Evolutionary conservation across 2,888 invertebrate species (phyloP).

Genomic region (Agrotis clavis): DNA sequence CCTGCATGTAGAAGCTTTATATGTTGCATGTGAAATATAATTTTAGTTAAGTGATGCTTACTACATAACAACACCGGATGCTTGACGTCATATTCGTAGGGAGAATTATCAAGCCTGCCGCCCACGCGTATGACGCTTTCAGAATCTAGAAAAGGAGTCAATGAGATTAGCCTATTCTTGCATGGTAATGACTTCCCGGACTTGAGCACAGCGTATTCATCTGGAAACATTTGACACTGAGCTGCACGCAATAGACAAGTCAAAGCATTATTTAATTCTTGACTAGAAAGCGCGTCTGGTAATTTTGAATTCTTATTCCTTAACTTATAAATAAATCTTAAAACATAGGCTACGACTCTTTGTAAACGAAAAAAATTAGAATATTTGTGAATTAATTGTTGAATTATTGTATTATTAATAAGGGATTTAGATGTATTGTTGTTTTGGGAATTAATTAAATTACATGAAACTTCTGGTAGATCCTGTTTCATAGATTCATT

Average conservation of each 20-base stretch:
- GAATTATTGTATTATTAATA: constrained; percentile 19
- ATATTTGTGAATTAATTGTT: constrained; percentile 20
- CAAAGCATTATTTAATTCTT: constrained; percentile 6
- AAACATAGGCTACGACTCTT: constrained; percentile 9
- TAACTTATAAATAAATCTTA: constrained; percentile 28
- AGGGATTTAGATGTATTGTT: no score
- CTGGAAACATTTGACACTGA: constrained; percentile 31
- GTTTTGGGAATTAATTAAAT: no score
- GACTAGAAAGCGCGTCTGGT: constrained; percentile 7
- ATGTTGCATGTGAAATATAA: constrained; percentile 29
- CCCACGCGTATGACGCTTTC: constrained; percentile 46
- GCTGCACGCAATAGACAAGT: constrained; percentile 8
- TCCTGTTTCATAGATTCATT: no score
- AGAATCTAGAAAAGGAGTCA: constrained; percentile 51
- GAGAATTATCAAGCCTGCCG: no score
- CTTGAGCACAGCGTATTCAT: constrained; percentile 10
- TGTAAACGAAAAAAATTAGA: constrained; percentile 17
- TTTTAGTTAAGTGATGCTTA: constrained; percentile 13
- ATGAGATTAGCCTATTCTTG: constrained; percentile 12
- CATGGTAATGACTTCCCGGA: not conserved
- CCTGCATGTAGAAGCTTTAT: constrained; percentile 25
- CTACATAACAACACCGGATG: no score
- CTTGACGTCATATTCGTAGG: no score
- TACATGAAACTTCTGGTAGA: no score
- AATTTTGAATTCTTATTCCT: constrained; percentile 8